phyloP scores from a whole-genome alignment of 2,888 invertebrate genomes.

The Drosophila neotestacea region DNA sequence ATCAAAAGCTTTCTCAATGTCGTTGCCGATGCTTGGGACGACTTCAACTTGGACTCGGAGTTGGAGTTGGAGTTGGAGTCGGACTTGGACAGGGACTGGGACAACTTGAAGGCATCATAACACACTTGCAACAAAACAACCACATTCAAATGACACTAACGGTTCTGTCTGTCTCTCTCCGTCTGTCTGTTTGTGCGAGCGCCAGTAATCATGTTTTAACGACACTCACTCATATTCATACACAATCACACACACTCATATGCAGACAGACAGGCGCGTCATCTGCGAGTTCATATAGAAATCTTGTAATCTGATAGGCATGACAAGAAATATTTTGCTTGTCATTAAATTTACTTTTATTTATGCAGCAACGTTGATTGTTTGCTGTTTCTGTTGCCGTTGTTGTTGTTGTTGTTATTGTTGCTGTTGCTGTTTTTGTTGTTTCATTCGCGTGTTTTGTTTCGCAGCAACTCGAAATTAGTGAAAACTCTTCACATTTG shows the following conservation, averaged over 20 bases:
- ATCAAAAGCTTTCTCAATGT: constrained; percentile 42
- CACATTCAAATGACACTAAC: constrained; percentile 80
- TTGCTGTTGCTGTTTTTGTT: constrained; percentile 38
- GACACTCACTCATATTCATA: constrained; percentile 58
- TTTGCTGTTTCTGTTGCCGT: constrained; percentile 48
- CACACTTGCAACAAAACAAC: constrained; percentile 58
- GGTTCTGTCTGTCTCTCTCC: constrained; percentile 69
- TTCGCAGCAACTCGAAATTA: constrained; percentile 75
- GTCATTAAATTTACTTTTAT: constrained; percentile 81
- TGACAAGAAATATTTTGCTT: constrained; percentile 81
- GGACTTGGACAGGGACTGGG: constrained; percentile 21
- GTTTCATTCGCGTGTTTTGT: constrained; percentile 75
- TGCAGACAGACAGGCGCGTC: constrained; percentile 63
- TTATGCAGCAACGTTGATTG: constrained; percentile 78
- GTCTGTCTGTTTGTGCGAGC: constrained; percentile 47
- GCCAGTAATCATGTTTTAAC: constrained; percentile 79
- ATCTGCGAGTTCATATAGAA: constrained; percentile 75
- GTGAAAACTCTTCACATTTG: constrained; percentile 78
- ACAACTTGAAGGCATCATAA: constrained; percentile 47
- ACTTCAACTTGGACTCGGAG: constrained; percentile 3
- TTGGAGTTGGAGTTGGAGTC: constrained; percentile 13
- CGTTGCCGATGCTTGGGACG: constrained; percentile 10
- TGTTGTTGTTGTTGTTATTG: constrained; percentile 42
- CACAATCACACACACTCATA: constrained; percentile 39
- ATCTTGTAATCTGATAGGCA: constrained; percentile 81